Conservation (phyloP, 2,888 invertebrate species). For the Melieria omissa region DNA sequence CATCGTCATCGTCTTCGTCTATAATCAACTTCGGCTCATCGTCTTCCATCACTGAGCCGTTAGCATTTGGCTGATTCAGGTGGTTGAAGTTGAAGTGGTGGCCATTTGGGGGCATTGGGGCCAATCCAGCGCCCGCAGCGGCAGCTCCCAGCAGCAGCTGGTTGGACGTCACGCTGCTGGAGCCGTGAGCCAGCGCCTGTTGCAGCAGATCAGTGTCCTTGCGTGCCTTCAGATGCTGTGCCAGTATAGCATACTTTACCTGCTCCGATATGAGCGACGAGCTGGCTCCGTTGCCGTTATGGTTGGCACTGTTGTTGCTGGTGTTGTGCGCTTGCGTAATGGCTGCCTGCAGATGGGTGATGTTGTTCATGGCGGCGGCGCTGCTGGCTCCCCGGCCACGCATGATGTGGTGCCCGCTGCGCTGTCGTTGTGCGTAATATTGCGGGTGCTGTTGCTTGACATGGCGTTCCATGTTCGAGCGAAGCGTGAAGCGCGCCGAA, state of each 20-base stretch:
- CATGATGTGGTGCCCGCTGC: conserved; percentile 69
- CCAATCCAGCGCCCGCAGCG: conserved; percentile 30
- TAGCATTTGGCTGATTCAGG: conserved; percentile 47
- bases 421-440: conserved; percentile 84
- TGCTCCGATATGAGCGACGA: conserved; percentile 71
- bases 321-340: conserved; percentile 46
- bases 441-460: conserved; percentile 95
- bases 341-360: conserved; percentile 48
- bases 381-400: conserved; percentile 59
- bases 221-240: conserved; percentile 79
- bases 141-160: conserved; percentile 45
- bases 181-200: conserved; percentile 64
- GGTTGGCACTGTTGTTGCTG: conserved; percentile 15
- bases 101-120: conserved; percentile 12
- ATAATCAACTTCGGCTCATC: conserved; percentile 68
- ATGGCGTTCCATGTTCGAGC: conserved; percentile 95
- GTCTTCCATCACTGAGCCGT: conserved; percentile 69
- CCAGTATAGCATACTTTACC: conserved; percentile 80
- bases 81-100: conserved; percentile 29
- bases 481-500: conserved; percentile 87
- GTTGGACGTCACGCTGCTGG: conserved; percentile 54
- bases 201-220: conserved; percentile 64
- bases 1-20: conserved; percentile 64
- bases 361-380: conserved; percentile 52
- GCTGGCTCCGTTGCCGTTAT: conserved; percentile 36